Conservation (phyloP, 2,113 vertebrate species). For the Pangasianodon gigas region DNA sequence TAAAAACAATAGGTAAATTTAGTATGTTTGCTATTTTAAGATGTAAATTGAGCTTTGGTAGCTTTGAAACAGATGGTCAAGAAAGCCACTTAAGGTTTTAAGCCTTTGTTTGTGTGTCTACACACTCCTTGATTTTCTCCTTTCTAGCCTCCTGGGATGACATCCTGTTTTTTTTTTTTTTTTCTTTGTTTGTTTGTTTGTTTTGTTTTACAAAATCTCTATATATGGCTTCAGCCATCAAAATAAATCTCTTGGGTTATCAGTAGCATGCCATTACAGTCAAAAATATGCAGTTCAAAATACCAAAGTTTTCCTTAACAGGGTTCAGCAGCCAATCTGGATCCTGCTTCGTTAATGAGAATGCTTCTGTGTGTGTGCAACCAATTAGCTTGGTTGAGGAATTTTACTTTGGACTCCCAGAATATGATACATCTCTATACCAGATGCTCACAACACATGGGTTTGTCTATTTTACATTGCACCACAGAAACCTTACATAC, state of each 20-base stretch:
- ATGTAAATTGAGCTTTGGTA: conserved; percentile 7
- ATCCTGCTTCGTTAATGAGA: conserved; percentile 9
- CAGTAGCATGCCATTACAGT: conserved; percentile 17
- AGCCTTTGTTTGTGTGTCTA: conserved; percentile 1
- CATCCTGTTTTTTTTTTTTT: too few species aligned
- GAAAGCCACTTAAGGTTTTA: not conserved
- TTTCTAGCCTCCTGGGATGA: conserved; percentile 15
- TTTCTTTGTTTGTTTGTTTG: too few species aligned
- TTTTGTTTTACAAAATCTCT: conserved; percentile 5
- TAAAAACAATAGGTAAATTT: not conserved
- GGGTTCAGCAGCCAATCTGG: conserved; percentile 24
- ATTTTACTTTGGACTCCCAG: not conserved
- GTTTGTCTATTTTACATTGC: not conserved
- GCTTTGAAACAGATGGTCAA: not conserved
- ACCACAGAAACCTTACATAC: not conserved
- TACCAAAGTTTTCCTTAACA: conserved; percentile 20
- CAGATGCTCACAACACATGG: not conserved
- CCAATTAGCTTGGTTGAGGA: conserved; percentile 24
- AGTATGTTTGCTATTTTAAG: not conserved
- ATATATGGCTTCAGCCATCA: not conserved
- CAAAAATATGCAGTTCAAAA: conserved; percentile 31
- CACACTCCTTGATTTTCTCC: not conserved
- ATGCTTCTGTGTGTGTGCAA: conserved; percentile 13
- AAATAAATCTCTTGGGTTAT: conserved; percentile 31
- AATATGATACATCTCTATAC: not conserved